phyloP scores from a whole-genome alignment of 2,797 vertebrate genomes.

The Myoxocephalus aenaeus region DNA sequence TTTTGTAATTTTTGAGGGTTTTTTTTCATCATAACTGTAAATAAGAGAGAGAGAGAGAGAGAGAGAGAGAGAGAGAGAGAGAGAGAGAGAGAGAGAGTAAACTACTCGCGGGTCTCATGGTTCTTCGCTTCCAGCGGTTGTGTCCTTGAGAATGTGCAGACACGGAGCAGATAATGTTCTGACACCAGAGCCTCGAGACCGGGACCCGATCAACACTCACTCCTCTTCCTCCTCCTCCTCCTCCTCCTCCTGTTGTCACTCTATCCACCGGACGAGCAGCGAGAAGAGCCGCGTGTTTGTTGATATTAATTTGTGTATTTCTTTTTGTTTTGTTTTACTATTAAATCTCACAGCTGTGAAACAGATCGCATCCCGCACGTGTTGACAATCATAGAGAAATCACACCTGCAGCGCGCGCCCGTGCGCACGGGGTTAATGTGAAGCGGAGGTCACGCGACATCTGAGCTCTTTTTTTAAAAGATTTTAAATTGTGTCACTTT shows the following conservation, averaged over 20 bases:
- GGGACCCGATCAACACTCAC: conserved; percentile 82
- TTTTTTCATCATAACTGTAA: conserved; percentile 50
- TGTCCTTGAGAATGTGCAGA: conserved; percentile 90
- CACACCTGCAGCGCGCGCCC: conserved; percentile 33
- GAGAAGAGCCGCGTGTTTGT: conserved; percentile 20
- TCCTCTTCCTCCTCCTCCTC: conserved; percentile 44
- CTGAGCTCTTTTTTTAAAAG: neutral
- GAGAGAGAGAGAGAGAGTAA: no score
- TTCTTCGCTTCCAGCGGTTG: conserved; percentile 76
- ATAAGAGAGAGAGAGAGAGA: conserved; percentile 56
- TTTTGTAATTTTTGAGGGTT: conserved; percentile 43
- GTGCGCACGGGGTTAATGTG: conserved; percentile 46
- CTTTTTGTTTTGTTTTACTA: neutral
- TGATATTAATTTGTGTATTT: conserved; percentile 19
- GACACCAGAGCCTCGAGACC: conserved; percentile 88
- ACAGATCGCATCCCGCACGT: neutral
- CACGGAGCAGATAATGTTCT: conserved; percentile 88
- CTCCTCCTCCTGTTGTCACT: conserved; percentile 31
- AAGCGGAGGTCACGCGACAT: conserved; percentile 28
- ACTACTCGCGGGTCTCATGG: conserved; percentile 75
- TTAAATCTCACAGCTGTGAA: neutral
- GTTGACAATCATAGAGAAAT: conserved; percentile 37
- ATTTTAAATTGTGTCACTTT: conserved; percentile 22
- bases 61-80: conserved; percentile 55
- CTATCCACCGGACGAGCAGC: conserved; percentile 41